Percentiles rank a stretch among this genome's conserved stretches.
These are phyloP conservation scores for Parauchenoglanis punctatus DNA, from an alignment of 2,797 vertebrate genomes.

Conservation along the genomic window DNA sequence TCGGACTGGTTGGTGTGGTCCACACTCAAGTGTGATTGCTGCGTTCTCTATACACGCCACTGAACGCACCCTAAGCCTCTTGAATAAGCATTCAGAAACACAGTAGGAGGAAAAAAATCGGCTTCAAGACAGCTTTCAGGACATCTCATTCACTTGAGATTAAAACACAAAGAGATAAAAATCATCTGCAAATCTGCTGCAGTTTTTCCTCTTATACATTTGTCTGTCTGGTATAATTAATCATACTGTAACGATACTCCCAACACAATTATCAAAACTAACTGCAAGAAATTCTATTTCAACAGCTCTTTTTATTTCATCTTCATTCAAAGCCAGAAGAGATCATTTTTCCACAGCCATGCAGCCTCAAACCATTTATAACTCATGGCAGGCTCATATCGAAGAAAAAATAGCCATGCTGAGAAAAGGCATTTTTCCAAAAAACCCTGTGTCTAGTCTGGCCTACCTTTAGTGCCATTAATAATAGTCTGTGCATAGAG, in stretches of 20 bases:
- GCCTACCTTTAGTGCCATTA: constrained; percentile 43
- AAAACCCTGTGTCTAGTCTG: constrained; percentile 39
- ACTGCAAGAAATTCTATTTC: not conserved
- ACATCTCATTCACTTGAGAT: not conserved
- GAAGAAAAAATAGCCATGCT: constrained; percentile 58
- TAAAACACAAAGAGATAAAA: not conserved
- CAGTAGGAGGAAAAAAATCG: not conserved
- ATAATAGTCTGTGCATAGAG: constrained; percentile 44
- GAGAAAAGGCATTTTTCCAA: constrained; percentile 71
- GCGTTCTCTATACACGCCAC: not conserved
- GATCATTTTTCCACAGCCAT: not conserved
- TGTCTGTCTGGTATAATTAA: not conserved
- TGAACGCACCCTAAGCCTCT: not conserved
- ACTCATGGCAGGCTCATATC: not conserved
- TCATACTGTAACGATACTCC: not conserved
- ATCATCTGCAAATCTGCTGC: not conserved
- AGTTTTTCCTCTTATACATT: not conserved
- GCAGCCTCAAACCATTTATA: constrained; percentile 8
- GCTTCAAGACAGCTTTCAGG: constrained; percentile 1
- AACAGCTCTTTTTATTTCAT: not conserved
- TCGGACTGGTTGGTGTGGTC: not conserved
- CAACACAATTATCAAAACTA: not conserved
- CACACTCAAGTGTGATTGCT: not conserved
- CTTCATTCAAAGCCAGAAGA: not conserved
- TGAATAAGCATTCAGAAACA: constrained; percentile 5